phyloP scores from a whole-genome alignment of 2,797 vertebrate species.

The Craterocephalus amniculus region DNA sequence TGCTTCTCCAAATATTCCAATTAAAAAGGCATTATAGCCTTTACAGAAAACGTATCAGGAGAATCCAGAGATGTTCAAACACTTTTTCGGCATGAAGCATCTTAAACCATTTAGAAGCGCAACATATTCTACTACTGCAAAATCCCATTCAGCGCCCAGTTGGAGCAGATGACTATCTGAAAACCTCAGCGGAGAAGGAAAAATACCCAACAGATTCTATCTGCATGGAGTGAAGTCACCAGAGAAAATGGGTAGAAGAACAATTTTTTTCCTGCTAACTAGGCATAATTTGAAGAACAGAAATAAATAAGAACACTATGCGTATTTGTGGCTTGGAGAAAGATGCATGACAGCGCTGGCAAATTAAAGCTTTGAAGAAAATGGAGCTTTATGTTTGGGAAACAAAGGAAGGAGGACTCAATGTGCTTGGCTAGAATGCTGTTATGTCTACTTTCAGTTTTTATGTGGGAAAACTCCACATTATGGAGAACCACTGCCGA shows the following conservation, averaged over 20 bases:
- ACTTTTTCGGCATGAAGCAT: neutral
- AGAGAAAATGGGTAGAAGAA: neutral
- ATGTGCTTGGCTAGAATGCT: neutral
- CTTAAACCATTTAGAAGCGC: constrained; percentile 1
- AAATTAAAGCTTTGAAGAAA: neutral
- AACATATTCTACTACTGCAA: constrained; percentile 5
- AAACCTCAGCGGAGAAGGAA: constrained; percentile 12
- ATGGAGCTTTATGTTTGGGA: neutral
- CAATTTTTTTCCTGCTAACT: constrained; percentile 14
- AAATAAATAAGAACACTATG: no score
- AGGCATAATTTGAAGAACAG: constrained; percentile 23
- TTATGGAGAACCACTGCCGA: no score
- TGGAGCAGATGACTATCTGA: constrained; percentile 22
- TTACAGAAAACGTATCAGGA: constrained; percentile 1
- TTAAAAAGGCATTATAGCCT: neutral
- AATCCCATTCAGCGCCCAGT: constrained; percentile 13
- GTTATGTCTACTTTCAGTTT: neutral
- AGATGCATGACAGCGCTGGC: no score
- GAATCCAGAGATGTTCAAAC: neutral
- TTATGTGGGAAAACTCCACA: neutral
- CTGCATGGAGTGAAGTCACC: constrained; percentile 7
- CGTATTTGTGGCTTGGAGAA: neutral
- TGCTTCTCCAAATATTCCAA: neutral
- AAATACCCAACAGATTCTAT: neutral
- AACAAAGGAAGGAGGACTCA: neutral